A percentile compares a stretch with the other conserved stretches of the same genome.
phyloP scores from a whole-genome alignment of 2,797 vertebrate genomes.

The Bucorvus abyssinicus region DNA sequence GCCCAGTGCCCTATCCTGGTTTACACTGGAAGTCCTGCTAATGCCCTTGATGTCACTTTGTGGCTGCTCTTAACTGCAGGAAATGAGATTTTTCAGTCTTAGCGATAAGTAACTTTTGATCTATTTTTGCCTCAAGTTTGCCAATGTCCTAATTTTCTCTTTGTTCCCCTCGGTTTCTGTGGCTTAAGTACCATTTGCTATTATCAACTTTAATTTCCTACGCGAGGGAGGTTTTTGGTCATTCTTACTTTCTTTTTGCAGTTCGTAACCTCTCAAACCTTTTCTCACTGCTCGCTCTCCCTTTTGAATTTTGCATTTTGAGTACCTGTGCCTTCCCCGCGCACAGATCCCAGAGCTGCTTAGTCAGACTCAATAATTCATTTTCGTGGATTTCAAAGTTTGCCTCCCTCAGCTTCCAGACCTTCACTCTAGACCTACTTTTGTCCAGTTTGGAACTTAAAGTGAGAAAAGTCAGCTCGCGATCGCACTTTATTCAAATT shows the following conservation, averaged over 20 bases:
- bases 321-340: not conserved
- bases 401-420: not conserved
- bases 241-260: not conserved
- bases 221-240: not conserved
- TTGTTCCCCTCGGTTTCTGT: not conserved
- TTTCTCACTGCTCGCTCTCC: not conserved
- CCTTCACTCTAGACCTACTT: conserved; percentile 36
- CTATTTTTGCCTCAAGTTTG: not conserved
- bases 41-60: not conserved
- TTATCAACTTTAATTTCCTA: conserved; percentile 15
- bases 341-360: conserved; percentile 13
- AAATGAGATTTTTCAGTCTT: not conserved
- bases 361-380: conserved; percentile 56
- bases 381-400: conserved; percentile 43
- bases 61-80: not conserved
- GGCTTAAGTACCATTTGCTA: not conserved
- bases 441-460: not conserved
- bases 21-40: not conserved
- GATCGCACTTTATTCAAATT: not conserved
- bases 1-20: not conserved
- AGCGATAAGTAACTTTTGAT: not conserved
- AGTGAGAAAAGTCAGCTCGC: not conserved
- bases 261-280: not conserved
- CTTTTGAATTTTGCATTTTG: conserved; percentile 51
- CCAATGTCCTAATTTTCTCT: not conserved